These are phyloP conservation scores for Gymnoscopelus microlampas DNA, from an alignment of 2,797 vertebrate genomes.

Conservation along the genomic window DNA sequence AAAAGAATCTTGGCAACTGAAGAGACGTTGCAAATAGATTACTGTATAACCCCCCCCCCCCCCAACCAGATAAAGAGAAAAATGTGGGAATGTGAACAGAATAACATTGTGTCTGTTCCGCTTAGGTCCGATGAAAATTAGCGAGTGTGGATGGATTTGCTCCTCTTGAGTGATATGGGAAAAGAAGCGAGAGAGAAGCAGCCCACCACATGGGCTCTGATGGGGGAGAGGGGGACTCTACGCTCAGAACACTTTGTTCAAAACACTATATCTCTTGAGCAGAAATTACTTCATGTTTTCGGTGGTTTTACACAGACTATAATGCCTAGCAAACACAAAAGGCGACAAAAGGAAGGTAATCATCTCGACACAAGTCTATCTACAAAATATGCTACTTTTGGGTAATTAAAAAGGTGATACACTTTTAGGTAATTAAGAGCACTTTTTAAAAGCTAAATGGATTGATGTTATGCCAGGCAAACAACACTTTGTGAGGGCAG, in stretches of 20 bases:
- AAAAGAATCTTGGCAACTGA: slow-evolving; percentile 4
- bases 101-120: slow-evolving; percentile 2
- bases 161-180: neutral
- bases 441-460: too few species aligned
- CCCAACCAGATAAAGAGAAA: slow-evolving; percentile 5
- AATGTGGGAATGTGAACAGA: slow-evolving; percentile 11
- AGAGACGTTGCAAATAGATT: slow-evolving; percentile 5
- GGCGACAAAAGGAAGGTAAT: too few species aligned
- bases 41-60: too few species aligned
- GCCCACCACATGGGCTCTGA: neutral
- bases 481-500: too few species aligned
- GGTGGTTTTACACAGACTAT: too few species aligned
- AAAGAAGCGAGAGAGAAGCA: slow-evolving; percentile 1
- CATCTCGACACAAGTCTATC: too few species aligned
- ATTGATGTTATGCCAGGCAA: too few species aligned
- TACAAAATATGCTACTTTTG: too few species aligned
- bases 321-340: too few species aligned
- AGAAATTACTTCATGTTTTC: slow-evolving; percentile 13
- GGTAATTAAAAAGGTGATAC: too few species aligned
- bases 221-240: slow-evolving; percentile 22
- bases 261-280: slow-evolving; percentile 13
- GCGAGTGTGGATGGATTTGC: neutral
- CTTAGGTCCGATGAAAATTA: neutral
- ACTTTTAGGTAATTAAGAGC: too few species aligned
- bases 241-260: slow-evolving; percentile 66